Conservation (phyloP, 2,888 invertebrate genomes). For the Ophioninae sp. region DNA sequence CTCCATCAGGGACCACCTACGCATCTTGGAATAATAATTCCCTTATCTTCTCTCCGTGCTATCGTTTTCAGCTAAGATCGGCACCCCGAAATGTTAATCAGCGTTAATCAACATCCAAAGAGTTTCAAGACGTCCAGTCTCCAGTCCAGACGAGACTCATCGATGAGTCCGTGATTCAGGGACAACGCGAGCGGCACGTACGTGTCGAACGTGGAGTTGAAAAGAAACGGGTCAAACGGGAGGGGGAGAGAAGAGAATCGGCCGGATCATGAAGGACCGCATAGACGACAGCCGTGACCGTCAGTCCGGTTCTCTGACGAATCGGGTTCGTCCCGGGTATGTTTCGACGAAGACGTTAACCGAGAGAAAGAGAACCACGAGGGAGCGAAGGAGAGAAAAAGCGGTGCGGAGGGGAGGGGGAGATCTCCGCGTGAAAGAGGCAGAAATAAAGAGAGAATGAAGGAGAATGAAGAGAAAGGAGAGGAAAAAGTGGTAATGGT, state of each 20-base stretch:
- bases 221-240: constrained; percentile 13
- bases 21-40: constrained; percentile 68
- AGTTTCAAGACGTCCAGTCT: too few relatives aligned
- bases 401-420: background rate
- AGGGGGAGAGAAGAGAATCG: constrained; percentile 42
- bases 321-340: constrained; percentile 70
- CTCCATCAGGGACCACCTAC: constrained; percentile 72
- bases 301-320: constrained; percentile 69
- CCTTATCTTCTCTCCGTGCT: constrained; percentile 36
- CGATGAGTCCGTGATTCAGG: background rate
- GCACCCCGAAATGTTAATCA: constrained; percentile 67
- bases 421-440: constrained; percentile 40
- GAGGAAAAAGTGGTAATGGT: constrained; percentile 36
- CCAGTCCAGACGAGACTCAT: constrained; percentile 1
- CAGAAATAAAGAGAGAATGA: constrained; percentile 44
- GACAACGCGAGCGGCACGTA: constrained; percentile 21
- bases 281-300: constrained; percentile 61
- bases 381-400: too few relatives aligned
- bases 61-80: constrained; percentile 66
- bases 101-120: background rate
- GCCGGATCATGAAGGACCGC: constrained; percentile 43
- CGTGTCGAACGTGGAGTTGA: constrained; percentile 18
- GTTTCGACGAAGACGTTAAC: constrained; percentile 68
- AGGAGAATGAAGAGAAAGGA: constrained; percentile 52
- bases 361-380: constrained; percentile 57